These are phyloP conservation scores for Drosophila formosana DNA, from an alignment of 2,888 invertebrate genomes.

Conservation along the genomic window DNA sequence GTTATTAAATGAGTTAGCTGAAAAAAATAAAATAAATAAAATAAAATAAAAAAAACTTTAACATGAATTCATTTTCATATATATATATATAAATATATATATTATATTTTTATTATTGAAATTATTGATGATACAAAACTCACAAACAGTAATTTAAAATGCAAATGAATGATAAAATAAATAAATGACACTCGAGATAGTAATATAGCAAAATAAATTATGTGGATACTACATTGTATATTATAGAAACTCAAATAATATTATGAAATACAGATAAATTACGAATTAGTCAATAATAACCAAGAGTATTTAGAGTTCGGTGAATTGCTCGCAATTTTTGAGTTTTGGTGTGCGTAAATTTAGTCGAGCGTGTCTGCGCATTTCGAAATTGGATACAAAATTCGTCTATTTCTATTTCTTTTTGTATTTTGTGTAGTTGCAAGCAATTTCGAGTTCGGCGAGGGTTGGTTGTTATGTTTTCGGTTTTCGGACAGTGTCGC, in stretches of 20 bases:
- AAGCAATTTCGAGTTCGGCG: conserved; percentile 52
- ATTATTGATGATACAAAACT: too few species aligned
- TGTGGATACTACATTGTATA: too few species aligned
- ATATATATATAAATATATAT: too few species aligned
- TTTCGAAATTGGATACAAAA: conserved; percentile 74
- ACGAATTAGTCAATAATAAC: neutral
- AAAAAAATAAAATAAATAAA: too few species aligned
- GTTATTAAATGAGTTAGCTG: too few species aligned
- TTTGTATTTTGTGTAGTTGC: conserved; percentile 40
- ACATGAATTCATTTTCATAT: too few species aligned
- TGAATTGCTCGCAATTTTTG: neutral
- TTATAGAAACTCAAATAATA: neutral
- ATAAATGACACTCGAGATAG: neutral
- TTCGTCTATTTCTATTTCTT: conserved; percentile 50
- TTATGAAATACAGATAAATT: neutral
- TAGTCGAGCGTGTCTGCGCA: conserved; percentile 72
- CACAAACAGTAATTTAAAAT: too few species aligned
- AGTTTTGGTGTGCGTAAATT: conserved; percentile 49
- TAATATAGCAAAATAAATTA: too few species aligned
- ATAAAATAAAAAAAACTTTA: too few species aligned
- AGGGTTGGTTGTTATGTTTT: conserved; percentile 53
- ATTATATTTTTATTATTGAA: too few species aligned
- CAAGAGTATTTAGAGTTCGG: conserved; percentile 37
- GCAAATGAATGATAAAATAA: too few species aligned
- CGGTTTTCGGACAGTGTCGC: conserved; percentile 45